Evolutionary conservation across 2,888 invertebrate species (phyloP), one percentile per base, ranked within the genome.

Genomic region (Acleris laterana): DNA sequence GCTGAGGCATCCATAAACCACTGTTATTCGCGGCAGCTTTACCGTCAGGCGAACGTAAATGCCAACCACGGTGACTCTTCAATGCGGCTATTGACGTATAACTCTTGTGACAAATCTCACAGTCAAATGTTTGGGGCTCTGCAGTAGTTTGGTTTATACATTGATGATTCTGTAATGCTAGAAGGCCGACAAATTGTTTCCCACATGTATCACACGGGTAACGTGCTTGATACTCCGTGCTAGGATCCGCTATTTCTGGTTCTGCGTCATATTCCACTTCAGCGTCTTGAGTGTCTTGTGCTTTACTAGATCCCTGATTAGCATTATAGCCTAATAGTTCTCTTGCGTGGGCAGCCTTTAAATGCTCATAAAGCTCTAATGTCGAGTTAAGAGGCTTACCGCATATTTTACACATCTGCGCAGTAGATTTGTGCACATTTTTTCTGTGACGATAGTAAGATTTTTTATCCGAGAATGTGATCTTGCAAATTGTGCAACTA

Each of bases 61-160:
- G 96, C 91, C 95, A 95, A 11, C 95, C 95, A 56, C 95, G 90
- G 80, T 96, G 96, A 71, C 95, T 95, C 70, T 94, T 94, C 59
- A 96, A 77, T 0, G 95, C 95, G 1, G 94, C 94, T 70, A 95
- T 95, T 22, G 95, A 95, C 4, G 94, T 93, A 76, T 96, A 96
- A 32, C 93, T 91, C 74, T 95, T 94, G 69, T 94, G 94, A 72
- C 96, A 96, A 28, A 95, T 93, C 69, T 94, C 94, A 73, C 96
- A 96, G 67, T 94, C 93, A 68, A 94, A 94, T 0, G 91, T 92
- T 74, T 89, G 89, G 11, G 89, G 88, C 62, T 87, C 87, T 6
- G 81, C 72, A 5, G 79, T 70, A 5, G 80, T 59, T 70, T 86
- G 88, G 64, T 92, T 93, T 51, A 94, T 87, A 66, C 93, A 91